These are phyloP conservation scores for Cyclura pinguis DNA, from an alignment of 2,797 vertebrate genomes.

Conservation along the genomic window DNA sequence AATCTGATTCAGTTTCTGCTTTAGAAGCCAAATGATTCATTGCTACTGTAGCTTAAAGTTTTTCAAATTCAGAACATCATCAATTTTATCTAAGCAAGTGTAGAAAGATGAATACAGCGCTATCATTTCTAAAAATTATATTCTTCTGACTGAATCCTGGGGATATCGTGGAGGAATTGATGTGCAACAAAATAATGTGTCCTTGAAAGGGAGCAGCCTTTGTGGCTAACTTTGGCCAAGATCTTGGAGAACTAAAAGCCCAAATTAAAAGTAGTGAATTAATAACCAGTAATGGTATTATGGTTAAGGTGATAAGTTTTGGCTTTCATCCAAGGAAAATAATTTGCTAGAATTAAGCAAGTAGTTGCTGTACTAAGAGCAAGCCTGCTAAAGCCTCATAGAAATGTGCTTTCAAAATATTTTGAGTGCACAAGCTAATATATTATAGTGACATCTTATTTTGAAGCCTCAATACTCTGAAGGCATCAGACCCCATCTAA, in stretches of 20 bases:
- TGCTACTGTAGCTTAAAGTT: neutral
- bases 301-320: neutral
- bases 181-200: neutral
- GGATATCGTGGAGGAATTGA: neutral
- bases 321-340: neutral
- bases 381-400: neutral
- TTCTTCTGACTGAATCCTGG: neutral
- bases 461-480: too few species aligned
- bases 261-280: conserved; percentile 1
- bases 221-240: neutral
- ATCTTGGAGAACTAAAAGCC: neutral
- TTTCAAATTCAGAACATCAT: neutral
- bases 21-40: conserved; percentile 20
- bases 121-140: neutral
- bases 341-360: conserved; percentile 7
- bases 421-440: neutral
- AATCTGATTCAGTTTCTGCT: neutral
- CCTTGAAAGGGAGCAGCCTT: neutral
- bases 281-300: neutral
- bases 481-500: too few species aligned
- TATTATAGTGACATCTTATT: neutral
- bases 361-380: neutral
- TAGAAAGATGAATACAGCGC: neutral
- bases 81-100: neutral
- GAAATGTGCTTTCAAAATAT: neutral